Base-by-base conservation (phyloP, 2,888 invertebrate genomes). In the Terebella lapidaria region DNA sequence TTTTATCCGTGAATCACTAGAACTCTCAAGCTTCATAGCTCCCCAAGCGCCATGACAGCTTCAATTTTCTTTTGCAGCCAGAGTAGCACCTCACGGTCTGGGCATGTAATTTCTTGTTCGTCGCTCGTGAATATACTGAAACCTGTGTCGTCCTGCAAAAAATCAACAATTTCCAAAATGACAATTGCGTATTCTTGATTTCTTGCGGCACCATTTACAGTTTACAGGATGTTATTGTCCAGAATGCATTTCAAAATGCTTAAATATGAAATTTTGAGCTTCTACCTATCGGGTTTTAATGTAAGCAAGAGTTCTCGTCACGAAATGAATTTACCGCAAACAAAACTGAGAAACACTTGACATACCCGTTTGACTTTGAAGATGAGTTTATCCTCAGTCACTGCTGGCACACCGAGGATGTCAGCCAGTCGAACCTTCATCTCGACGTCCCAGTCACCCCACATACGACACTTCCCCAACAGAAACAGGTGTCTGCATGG, bases 301-400 rank as follows among this genome's bases (percentile, higher is more conserved):
- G n/a, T n/a, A n/a, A n/a, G n/a, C n/a, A n/a, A n/a, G n/a, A n/a
- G n/a, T n/a, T n/a, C n/a, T n/a, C n/a, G n/a, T n/a, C n/a, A n/a
- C n/a, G n/a, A n/a, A n/a, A n/a, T n/a, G n/a, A n/a, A n/a, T n/a
- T n/a, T n/a, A n/a, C n/a, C n/a, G n/a, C n/a, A n/a, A n/a, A n/a
- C n/a, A n/a, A n/a, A n/a, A n/a, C n/a, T n/a, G n/a, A n/a, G n/a
- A n/a, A n/a, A n/a, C n/a, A n/a, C n/a, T n/a, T n/a, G n/a, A n/a
- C n/a, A n/a, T n/a, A n/a, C 91, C 87, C 90, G 89, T 83, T 87
- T 87, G 58, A 90, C 85, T 71, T 86, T 87, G 60, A 91, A 84
- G 58, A 88, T 76, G 2, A 91, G 84, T 71, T 86, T 87, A 57
- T 87, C 84, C 1, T 83, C 84, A 25, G 79, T 71, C 30, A 88